Conservation (phyloP, 2,113 vertebrate genomes). For the Lepidothrix coronata region DNA sequence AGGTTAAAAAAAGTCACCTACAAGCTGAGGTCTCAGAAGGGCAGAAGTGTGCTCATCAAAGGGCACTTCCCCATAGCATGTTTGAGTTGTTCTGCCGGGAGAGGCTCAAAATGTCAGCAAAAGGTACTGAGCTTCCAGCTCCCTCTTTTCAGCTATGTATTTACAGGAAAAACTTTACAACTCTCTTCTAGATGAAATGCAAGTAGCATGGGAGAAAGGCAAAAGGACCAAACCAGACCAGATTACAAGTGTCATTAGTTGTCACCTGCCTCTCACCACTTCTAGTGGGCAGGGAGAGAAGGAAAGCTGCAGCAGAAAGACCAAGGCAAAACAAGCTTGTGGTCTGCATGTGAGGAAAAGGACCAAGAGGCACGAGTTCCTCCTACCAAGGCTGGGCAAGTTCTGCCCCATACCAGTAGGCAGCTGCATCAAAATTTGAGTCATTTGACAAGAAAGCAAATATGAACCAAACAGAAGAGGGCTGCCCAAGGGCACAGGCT, state of each 20-base stretch:
- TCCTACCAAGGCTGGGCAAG: accelerated
- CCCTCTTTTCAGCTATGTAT: neutral
- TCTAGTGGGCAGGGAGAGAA: neutral
- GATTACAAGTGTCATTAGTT: neutral
- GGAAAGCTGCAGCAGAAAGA: neutral
- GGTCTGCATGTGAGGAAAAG: neutral
- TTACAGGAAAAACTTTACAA: neutral
- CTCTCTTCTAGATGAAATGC: neutral
- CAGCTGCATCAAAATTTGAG: neutral
- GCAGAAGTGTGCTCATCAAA: accelerated
- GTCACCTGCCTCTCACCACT: neutral
- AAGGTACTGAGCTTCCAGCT: neutral
- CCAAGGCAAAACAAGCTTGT: neutral
- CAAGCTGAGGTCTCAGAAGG: neutral
- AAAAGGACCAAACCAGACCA: neutral
- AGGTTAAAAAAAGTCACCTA: neutral
- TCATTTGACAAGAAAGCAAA: neutral
- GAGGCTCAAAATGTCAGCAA: neutral
- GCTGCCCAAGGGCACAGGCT: accelerated
- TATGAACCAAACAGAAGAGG: accelerated
- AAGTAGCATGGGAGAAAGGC: neutral
- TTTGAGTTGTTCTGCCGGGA: neutral
- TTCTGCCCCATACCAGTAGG: accelerated
- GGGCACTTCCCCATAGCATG: accelerated
- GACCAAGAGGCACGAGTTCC: neutral